Percentiles rank a stretch among this genome's conserved stretches.
phyloP scores from a whole-genome alignment of 1,140 invertebrate species.

The Eupeodes corollae region DNA sequence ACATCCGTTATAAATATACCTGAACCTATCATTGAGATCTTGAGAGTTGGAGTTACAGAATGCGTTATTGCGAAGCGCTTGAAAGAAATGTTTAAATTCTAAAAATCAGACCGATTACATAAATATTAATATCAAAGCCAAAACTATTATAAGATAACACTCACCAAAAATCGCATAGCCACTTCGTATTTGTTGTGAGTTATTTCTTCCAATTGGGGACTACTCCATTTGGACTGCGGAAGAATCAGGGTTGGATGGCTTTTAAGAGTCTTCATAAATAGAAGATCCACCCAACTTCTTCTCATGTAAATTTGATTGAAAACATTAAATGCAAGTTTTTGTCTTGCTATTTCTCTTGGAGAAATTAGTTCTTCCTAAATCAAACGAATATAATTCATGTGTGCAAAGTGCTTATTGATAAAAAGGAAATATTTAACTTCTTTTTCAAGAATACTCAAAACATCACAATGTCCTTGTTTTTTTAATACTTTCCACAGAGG shows the following conservation, averaged over 20 bases:
- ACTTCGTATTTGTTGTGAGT: conserved; percentile 22
- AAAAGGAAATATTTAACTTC: conserved; percentile 5
- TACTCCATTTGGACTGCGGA: conserved; percentile 1
- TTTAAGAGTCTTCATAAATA: conserved; percentile 19
- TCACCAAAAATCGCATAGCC: conserved; percentile 12
- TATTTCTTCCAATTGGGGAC: conserved; percentile 7
- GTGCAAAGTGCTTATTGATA: background rate
- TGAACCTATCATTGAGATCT: too few relatives aligned
- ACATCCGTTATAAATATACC: too few relatives aligned
- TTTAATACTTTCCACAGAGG: conserved; percentile 17
- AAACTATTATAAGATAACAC: too few relatives aligned
- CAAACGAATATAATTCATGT: background rate
- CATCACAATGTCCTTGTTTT: conserved; percentile 20
- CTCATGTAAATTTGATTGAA: conserved; percentile 26
- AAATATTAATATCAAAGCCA: too few relatives aligned
- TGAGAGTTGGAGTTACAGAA: too few relatives aligned
- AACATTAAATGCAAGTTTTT: conserved; percentile 19
- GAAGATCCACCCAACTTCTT: conserved; percentile 22
- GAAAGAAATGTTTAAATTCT: too few relatives aligned
- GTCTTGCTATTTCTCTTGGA: conserved; percentile 18
- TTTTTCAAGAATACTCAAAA: conserved; percentile 15
- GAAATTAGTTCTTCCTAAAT: conserved; percentile 12
- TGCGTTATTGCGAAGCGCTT: too few relatives aligned
- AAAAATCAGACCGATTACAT: too few relatives aligned
- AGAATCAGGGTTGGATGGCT: conserved; percentile 11